These are phyloP conservation scores for Phenganax marumi DNA, from an alignment of 92 coral and sea anemone species.

Conservation along the genomic window DNA sequence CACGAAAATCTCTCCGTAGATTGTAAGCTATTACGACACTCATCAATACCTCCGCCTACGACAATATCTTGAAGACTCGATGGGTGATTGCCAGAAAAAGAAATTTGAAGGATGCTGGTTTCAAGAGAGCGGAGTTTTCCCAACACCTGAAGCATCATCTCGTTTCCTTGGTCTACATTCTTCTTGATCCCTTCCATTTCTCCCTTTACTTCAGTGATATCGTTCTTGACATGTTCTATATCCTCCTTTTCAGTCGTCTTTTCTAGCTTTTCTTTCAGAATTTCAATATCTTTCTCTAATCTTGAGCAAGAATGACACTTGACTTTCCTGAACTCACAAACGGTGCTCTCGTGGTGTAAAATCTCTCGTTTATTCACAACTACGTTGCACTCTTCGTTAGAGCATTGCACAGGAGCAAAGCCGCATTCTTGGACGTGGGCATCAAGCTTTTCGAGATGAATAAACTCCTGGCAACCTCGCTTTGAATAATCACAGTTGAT, in stretches of 20 bases:
- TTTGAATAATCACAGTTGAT: constrained; percentile 2
- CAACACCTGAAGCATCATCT: not conserved
- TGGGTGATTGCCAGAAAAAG: not conserved
- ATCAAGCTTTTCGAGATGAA: constrained; percentile 5
- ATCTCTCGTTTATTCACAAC: constrained; percentile 11
- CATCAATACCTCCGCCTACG: constrained; percentile 1
- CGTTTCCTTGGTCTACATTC: constrained; percentile 1
- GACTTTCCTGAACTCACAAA: constrained; percentile 2
- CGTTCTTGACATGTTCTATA: not conserved
- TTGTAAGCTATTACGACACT: too few relatives aligned
- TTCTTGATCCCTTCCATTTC: not conserved
- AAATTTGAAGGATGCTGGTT: not conserved
- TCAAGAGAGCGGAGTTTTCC: not conserved
- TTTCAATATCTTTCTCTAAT: not conserved
- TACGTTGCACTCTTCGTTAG: not conserved
- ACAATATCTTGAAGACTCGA: constrained; percentile 14
- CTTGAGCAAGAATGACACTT: not conserved
- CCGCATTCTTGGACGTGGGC: not conserved
- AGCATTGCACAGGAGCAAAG: not conserved
- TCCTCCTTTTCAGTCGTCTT: not conserved
- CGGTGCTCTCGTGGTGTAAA: not conserved
- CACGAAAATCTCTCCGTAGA: constrained; percentile 17
- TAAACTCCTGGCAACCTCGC: constrained; percentile 16
- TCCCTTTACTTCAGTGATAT: not conserved
- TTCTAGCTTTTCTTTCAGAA: not conserved